Evolutionary conservation across 2,797 vertebrate species (phyloP).

Genomic region (Eupleurogrammus muticus): DNA sequence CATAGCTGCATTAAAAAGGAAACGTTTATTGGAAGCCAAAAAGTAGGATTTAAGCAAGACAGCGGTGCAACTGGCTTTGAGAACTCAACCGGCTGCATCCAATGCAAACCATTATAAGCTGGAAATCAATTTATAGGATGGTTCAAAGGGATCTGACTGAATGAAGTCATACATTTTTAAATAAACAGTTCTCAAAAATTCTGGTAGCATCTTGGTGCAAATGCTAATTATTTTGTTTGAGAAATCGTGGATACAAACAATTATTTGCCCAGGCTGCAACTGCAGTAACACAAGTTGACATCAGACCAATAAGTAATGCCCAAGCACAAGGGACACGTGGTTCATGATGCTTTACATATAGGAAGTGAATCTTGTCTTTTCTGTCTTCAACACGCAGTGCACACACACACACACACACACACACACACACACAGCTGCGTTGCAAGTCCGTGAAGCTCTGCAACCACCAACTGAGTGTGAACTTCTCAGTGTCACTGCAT

Average conservation of each 20-base stretch:
- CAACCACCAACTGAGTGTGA: no score
- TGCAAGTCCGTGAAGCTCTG: no score
- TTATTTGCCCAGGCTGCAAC: no score
- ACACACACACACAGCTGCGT: no score
- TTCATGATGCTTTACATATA: no score
- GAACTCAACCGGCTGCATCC: neutral
- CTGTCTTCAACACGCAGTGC: no score
- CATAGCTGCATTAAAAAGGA: constrained; percentile 1
- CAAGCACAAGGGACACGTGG: no score
- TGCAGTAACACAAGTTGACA: neutral
- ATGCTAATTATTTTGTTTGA: no score
- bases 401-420: no score
- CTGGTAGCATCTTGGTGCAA: neutral
- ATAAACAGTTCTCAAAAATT: neutral
- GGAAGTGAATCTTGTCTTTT: no score
- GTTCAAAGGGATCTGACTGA: neutral
- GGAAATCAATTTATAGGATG: neutral
- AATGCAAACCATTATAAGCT: constrained; percentile 12
- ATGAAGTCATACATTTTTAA: constrained; percentile 6
- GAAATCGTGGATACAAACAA: neutral
- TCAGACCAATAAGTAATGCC: no score
- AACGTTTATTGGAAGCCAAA: neutral
- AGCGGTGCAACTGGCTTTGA: neutral
- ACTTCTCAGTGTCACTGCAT: no score
- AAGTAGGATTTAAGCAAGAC: neutral